Evolutionary conservation across 2,888 invertebrate species (phyloP).

Genomic region (Drosophila mettleri): DNA sequence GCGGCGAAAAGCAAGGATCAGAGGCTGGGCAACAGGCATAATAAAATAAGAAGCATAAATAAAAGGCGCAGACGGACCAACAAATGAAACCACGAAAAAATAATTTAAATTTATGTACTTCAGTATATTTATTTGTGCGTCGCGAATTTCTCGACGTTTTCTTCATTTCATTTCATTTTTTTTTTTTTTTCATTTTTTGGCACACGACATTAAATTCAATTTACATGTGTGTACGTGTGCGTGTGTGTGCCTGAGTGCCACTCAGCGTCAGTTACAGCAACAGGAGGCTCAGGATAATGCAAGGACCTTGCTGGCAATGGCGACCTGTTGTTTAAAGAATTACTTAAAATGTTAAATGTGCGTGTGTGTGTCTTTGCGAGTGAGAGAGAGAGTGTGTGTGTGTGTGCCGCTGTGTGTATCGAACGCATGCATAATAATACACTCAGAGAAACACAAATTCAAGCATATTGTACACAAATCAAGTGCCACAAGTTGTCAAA

Average conservation of each 20-base stretch:
- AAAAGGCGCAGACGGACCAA: conserved; percentile 51
- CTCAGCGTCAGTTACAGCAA: conserved; percentile 69
- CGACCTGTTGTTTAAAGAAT: conserved; percentile 76
- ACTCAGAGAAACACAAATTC: conserved; percentile 1
- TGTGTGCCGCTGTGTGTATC: conserved; percentile 7
- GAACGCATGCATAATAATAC: conserved; percentile 30
- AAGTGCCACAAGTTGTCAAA: background rate
- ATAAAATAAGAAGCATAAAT: conserved; percentile 74
- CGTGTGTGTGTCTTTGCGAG: conserved; percentile 10
- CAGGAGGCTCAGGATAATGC: conserved; percentile 29
- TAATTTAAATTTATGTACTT: conserved; percentile 81
- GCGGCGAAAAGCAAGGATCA: conserved; percentile 29
- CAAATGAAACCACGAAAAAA: conserved; percentile 71
- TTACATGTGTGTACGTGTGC: conserved; percentile 53
- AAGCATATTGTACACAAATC: background rate
- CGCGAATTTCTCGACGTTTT: conserved; percentile 40
- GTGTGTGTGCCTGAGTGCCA: conserved; percentile 54
- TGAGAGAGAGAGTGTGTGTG: conserved; percentile 10
- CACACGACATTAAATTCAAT: conserved; percentile 78
- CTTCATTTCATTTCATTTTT: conserved; percentile 44
- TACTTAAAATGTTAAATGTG: conserved; percentile 56
- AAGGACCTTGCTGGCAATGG: conserved; percentile 34
- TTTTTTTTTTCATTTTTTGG: conserved; percentile 6
- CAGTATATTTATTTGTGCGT: conserved; percentile 65
- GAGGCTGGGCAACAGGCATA: conserved; percentile 41